phyloP scores from a whole-genome alignment of 2,113 vertebrate genomes.

The Malurus cyaneus region DNA sequence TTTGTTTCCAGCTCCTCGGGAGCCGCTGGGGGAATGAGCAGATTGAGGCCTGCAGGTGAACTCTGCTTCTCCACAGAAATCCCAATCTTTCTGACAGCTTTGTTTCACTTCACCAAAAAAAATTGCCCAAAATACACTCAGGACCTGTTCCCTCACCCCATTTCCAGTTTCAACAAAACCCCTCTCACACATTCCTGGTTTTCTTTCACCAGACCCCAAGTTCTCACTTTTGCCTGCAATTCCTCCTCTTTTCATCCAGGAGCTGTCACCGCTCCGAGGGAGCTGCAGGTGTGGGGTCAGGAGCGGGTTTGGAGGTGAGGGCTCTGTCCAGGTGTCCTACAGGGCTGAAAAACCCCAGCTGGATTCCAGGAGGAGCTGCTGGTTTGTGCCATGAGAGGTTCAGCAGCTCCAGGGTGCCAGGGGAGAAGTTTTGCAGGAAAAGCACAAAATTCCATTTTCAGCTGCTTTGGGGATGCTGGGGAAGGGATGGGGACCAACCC shows the following conservation, averaged over 20 bases:
- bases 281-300: background rate
- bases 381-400: background rate
- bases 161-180: slow-evolving; percentile 15
- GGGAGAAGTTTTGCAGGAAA: background rate
- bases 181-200: background rate
- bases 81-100: background rate
- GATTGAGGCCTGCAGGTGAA: background rate
- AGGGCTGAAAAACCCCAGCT: background rate
- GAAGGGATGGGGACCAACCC: background rate
- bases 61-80: background rate
- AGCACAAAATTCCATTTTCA: fast-evolving
- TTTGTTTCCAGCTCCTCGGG: background rate
- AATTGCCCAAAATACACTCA: slow-evolving; percentile 22
- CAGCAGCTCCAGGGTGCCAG: background rate
- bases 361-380: background rate
- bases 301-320: background rate
- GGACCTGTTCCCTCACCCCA: background rate
- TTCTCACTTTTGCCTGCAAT: background rate
- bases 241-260: background rate
- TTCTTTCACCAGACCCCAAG: background rate
- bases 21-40: background rate
- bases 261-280: background rate
- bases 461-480: background rate
- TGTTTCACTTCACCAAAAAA: slow-evolving; percentile 18
- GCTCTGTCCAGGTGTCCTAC: background rate